phyloP scores from a whole-genome alignment of 2,797 vertebrate genomes.

The Phataginus tetradactyla region DNA sequence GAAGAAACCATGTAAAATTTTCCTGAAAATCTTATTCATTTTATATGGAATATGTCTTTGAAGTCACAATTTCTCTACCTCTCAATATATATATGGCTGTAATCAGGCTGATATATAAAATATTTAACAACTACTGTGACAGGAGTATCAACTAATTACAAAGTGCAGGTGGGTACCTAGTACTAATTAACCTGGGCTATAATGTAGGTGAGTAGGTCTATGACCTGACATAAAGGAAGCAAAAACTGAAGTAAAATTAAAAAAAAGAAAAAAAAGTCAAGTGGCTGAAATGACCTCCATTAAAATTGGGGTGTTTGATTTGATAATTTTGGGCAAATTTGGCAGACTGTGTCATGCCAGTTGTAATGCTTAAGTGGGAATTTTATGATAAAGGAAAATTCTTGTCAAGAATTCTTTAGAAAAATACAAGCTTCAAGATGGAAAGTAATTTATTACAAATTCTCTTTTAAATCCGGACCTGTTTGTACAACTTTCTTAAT shows the following conservation, averaged over 20 bases:
- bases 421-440: background rate
- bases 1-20: background rate
- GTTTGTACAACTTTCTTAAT: background rate
- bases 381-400: background rate
- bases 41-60: background rate
- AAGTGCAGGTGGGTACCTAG: background rate
- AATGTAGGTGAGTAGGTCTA: background rate
- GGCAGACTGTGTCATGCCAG: background rate
- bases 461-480: background rate
- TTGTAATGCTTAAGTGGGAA: background rate
- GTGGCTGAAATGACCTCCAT: background rate
- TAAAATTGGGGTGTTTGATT: background rate
- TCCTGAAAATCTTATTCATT: conserved; percentile 5
- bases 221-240: background rate
- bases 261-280: background rate
- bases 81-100: background rate
- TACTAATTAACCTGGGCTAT: background rate
- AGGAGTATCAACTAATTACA: background rate
- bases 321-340: background rate
- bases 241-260: background rate
- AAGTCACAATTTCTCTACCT: background rate
- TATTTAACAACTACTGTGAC: background rate
- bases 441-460: background rate
- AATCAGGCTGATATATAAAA: background rate
- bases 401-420: background rate